Base-by-base conservation (phyloP, 2,797 vertebrate genomes). In the Darevskia nairensis region DNA sequence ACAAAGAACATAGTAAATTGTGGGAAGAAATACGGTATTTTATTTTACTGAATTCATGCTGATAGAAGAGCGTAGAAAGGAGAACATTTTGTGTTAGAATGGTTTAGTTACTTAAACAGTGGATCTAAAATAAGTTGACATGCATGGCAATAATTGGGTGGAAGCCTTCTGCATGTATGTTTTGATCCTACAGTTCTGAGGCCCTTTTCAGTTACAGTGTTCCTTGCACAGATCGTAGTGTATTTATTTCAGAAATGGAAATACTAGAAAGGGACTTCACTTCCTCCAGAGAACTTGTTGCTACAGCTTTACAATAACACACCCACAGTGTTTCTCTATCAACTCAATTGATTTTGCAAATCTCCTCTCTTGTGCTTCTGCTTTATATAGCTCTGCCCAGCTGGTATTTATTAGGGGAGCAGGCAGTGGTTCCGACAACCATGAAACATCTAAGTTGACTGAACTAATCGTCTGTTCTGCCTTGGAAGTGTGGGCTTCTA, bases 401-500 rank as follows among this genome's bases (percentile, higher is more conserved):
- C 59, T 64, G 19, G 32, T 39, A 61, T n/a, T 61, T 11, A 64
- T 5, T 35, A 10, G 32, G 23, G 21, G 32, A 64, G 1, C 6
- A 81, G 59, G 79, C 59, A 27, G 59, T 50, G 50, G 10, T 25
- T 64, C 35, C 25, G 27, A 23, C 23, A 41, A 29, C 80, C 66
- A 25, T 80, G 41, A 74, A 89, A 11, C 32, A 46, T 0, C 55
- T 91, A 0, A 46, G 44, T 25, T 61, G 50, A 87, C 25, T 66
- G 11, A 82, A 64, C 35, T 66, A 59, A 66, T 82, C 61, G 32
- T 75, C 29, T 77, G 46, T 79, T 15, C 39, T 89, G n/a, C 46
- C 41, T 78, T 9, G 8, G 32, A 50, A 66, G 39, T 78, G 17
- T 11, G 6, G 1, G 11, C 59, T 91, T 92, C 89, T 89, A 50